These are phyloP conservation scores for Menura novaehollandiae DNA, from an alignment of 2,113 vertebrate species.

Conservation along the genomic window DNA sequence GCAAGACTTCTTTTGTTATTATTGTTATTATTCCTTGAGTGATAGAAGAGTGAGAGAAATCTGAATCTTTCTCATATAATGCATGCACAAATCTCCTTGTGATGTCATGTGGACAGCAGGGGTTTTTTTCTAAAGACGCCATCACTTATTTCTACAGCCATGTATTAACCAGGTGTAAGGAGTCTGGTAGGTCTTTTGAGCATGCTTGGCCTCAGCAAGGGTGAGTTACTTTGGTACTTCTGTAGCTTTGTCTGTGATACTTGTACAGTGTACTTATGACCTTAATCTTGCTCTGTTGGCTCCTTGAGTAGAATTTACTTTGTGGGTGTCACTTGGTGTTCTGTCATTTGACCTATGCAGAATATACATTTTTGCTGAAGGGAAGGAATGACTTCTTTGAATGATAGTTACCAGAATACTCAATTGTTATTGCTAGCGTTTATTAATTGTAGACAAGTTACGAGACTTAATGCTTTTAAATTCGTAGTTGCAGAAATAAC, in stretches of 20 bases:
- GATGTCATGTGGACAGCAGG: not conserved
- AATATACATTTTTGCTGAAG: not conserved
- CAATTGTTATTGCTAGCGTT: not conserved
- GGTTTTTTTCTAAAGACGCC: not conserved
- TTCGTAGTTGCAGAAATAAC: not conserved
- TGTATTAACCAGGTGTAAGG: not conserved
- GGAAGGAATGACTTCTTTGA: not conserved
- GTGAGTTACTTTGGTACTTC: not conserved
- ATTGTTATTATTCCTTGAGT: not conserved
- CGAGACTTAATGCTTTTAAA: not conserved
- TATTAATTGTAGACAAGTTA: not conserved
- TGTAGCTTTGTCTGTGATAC: not conserved
- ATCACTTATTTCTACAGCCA: not conserved
- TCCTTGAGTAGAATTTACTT: conserved; percentile 9
- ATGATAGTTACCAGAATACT: not conserved
- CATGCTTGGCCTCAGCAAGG: not conserved
- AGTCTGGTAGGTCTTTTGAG: not conserved
- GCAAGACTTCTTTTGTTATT: not conserved
- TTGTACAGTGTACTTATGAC: not conserved
- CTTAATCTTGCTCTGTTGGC: not conserved
- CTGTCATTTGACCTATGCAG: not conserved
- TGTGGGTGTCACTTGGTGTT: not conserved
- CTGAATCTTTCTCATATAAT: not conserved
- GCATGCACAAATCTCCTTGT: not conserved
- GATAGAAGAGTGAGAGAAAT: not conserved